These are phyloP conservation scores for Zaprionus capensis DNA, from an alignment of 1,140 invertebrate species.

Conservation along the genomic window DNA sequence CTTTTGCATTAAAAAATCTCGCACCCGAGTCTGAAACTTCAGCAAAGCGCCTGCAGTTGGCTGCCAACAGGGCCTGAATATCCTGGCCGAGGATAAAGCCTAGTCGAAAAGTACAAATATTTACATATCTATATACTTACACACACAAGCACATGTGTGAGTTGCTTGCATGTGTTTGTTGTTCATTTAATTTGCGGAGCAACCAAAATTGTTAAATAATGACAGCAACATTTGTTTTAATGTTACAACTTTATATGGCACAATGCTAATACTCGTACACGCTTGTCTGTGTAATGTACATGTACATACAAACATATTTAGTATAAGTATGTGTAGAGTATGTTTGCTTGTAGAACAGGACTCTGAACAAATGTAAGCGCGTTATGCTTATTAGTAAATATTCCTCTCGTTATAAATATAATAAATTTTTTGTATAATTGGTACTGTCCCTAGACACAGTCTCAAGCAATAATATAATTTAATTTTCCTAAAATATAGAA, in stretches of 20 bases:
- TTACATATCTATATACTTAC: conserved; percentile 3
- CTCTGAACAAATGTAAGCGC: background rate
- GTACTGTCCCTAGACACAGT: background rate
- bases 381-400: background rate
- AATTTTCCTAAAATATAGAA: background rate
- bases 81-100: background rate
- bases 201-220: conserved; percentile 69
- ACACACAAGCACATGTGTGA: background rate
- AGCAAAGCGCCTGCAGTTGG: conserved; percentile 8
- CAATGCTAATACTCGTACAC: background rate
- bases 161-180: conserved; percentile 34
- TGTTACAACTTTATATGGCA: conserved; percentile 13
- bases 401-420: background rate
- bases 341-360: background rate
- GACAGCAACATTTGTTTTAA: conserved; percentile 56
- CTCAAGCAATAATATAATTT: background rate
- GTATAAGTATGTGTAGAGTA: background rate
- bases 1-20: conserved; percentile 72
- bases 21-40: conserved; percentile 19
- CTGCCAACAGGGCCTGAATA: background rate
- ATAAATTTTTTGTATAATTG: background rate
- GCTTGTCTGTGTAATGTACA: background rate
- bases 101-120: conserved; percentile 16
- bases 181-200: conserved; percentile 51
- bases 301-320: no score